These are phyloP conservation scores for Daphoenositta chrysoptera DNA, from an alignment of 2,113 vertebrate genomes.

Conservation along the genomic window DNA sequence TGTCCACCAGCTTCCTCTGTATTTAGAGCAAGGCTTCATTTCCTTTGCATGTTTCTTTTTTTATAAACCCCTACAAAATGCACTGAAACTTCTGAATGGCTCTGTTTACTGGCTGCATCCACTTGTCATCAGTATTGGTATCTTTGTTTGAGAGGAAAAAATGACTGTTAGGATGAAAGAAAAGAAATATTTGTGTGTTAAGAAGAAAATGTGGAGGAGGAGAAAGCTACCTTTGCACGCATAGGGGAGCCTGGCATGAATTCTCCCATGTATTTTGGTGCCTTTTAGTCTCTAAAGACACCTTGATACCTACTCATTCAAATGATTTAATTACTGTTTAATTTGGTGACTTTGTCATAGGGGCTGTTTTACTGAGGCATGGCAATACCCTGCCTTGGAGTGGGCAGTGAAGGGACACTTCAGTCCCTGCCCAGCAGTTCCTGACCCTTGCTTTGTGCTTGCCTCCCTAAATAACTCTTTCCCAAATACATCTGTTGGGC, in stretches of 20 bases:
- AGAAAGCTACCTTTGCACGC: not conserved
- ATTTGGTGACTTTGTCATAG: not conserved
- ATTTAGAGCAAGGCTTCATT: slow-evolving; percentile 9
- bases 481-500: not conserved
- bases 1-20: not conserved
- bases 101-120: not conserved
- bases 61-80: not conserved
- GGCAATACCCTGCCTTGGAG: not conserved
- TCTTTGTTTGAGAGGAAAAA: not conserved
- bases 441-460: not conserved
- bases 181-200: not conserved
- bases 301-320: not conserved
- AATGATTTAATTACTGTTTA: not conserved
- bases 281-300: not conserved
- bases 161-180: not conserved
- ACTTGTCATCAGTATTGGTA: not conserved
- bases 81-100: not conserved
- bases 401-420: not conserved
- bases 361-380: not conserved
- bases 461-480: not conserved
- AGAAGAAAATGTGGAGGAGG: not conserved
- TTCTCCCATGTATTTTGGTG: not conserved
- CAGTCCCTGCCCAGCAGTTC: not conserved
- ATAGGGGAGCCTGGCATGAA: not conserved
- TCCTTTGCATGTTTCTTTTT: not conserved